Evolutionary conservation across 2,113 vertebrate genomes (phyloP), one percentile per base, ranked within the genome.

Genomic region (Pseudopodoces humilis): DNA sequence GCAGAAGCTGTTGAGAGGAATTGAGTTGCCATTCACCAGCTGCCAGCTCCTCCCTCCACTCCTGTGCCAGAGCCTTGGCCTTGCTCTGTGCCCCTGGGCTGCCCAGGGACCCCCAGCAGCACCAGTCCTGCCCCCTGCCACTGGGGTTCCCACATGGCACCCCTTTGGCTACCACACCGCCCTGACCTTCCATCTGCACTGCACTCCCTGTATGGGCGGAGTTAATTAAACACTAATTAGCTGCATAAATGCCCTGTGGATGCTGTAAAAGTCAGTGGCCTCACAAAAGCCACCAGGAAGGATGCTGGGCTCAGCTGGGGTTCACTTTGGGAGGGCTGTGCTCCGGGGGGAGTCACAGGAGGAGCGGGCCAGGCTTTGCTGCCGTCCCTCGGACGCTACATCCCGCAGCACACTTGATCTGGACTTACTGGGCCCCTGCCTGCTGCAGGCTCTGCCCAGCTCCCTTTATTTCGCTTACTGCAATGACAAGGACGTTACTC

Each of bases 391-490:
- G 0, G 11, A 44, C 3, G 59, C 89, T 65, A 35, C 93, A 13
- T 2, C 83, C 83, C 86, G 93, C 94, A 76, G 80, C 83, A 70
- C 33, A 0, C 74, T 53, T 9, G 17, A 60, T 49, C 91, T 92
- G 91, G 56, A 9, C 68, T 60, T 12, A 28, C 78, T 88, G 91
- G 90, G 96, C 87, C 56, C 15, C 4, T 14, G 89, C 95, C 95
- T 90, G 83, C 84, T 67, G 74, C 91, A 76, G 82, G 76, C 52
- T 25, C 41, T 52, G 92, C 94, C 92, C 94, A 92, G 92, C 75
- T 71, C 86, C 94, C 90, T 83, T 59, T 2, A 9, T 24, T 76
- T 75, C 11, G 11, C 90, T 76, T 53, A 69, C 92, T 69, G 92
- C 87, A 80, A 14, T 3, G 50, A 67, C 94, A 81, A 88, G 93